Percentiles rank a stretch among this genome's conserved stretches.
Conservation (phyloP, 2,113 vertebrate species). For the Setophaga coronata region DNA sequence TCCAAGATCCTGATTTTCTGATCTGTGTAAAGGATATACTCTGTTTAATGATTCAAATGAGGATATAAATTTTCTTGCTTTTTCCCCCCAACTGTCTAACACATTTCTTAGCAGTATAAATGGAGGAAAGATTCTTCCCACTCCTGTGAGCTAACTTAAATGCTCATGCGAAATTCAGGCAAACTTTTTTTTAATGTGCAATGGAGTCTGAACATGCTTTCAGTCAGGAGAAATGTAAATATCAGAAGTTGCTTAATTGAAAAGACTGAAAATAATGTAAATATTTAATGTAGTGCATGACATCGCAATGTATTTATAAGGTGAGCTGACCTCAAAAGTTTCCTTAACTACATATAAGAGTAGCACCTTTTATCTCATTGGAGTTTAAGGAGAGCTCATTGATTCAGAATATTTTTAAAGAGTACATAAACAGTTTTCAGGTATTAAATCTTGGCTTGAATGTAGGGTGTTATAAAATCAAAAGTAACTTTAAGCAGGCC, state of each 20-base stretch:
- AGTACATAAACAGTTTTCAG: slow-evolving; percentile 51
- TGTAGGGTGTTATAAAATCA: slow-evolving; percentile 52
- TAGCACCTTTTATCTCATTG: slow-evolving; percentile 59
- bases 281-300: slow-evolving; percentile 50
- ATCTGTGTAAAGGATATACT: neutral
- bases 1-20: neutral
- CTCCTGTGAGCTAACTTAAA: neutral
- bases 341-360: slow-evolving; percentile 31
- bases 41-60: neutral
- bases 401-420: slow-evolving; percentile 55
- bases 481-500: slow-evolving; percentile 48
- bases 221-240: slow-evolving; percentile 50
- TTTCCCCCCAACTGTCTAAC: fast-evolving
- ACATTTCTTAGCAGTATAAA: neutral
- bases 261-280: slow-evolving; percentile 57
- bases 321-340: slow-evolving; percentile 58
- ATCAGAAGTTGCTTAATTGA: slow-evolving; percentile 40
- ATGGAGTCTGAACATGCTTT: neutral
- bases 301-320: slow-evolving; percentile 64
- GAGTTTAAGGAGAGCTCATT: slow-evolving; percentile 40
- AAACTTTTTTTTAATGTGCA: neutral
- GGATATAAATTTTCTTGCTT: neutral
- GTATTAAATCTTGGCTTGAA: slow-evolving; percentile 53
- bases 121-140: neutral
- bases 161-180: neutral